phyloP scores from a whole-genome alignment of 2,113 vertebrate genomes.

The Brachirus orientalis region DNA sequence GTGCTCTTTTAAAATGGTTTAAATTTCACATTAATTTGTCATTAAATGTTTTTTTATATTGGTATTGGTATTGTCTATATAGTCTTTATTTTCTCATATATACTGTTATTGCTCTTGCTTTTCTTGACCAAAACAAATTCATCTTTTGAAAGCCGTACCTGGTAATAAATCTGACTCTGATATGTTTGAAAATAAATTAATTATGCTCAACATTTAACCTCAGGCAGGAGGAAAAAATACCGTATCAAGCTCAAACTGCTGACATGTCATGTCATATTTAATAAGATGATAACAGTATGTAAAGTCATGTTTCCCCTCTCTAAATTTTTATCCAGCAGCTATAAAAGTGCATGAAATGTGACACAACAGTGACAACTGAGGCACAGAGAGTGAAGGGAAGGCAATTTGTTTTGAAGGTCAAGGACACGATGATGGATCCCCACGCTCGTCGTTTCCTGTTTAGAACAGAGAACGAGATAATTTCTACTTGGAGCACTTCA shows the following conservation, averaged over 20 bases:
- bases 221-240: slow-evolving; percentile 19
- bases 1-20: too few relatives aligned
- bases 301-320: slow-evolving; percentile 25
- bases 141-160: too few relatives aligned
- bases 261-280: slow-evolving; percentile 24
- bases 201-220: background rate
- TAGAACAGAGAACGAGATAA: slow-evolving; percentile 34
- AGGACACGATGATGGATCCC: slow-evolving; percentile 28
- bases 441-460: slow-evolving; percentile 32
- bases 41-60: too few relatives aligned
- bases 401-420: slow-evolving; percentile 54
- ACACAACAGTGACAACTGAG: background rate
- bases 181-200: slow-evolving; percentile 10
- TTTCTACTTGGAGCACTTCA: slow-evolving; percentile 24
- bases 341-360: slow-evolving; percentile 27
- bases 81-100: too few relatives aligned
- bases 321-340: slow-evolving; percentile 31
- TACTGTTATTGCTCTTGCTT: too few relatives aligned
- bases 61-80: too few relatives aligned
- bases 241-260: slow-evolving; percentile 24
- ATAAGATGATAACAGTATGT: slow-evolving; percentile 17
- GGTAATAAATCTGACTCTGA: too few relatives aligned
- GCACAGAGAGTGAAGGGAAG: slow-evolving; percentile 11
- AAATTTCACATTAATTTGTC: too few relatives aligned
- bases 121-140: too few relatives aligned